Base-by-base conservation (phyloP, 2,113 vertebrate species). In the Trichechus manatus region DNA sequence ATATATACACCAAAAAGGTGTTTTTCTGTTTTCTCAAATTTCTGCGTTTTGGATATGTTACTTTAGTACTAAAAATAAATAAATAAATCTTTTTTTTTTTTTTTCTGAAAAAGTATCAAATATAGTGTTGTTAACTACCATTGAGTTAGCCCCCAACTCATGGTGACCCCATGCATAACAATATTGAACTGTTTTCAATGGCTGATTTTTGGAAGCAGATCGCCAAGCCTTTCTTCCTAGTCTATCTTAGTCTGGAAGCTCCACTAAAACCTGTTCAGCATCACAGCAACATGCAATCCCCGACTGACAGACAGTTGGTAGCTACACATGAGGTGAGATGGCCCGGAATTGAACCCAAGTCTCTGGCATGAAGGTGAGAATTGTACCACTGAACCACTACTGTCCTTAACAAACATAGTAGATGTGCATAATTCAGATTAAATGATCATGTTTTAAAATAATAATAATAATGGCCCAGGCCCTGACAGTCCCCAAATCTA, bases 361-460 rank as follows among this genome's bases (percentile, higher is more conserved):
- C n/a, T 72, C 70, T 72, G 70, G 70, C 70, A 36, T 22, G 19
- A 72, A 72, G 70, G 70, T 36, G n/a, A n/a, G 19, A n/a, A 36
- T 22, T 72, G n/a, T 36, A 36, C 19, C 70, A 36, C n/a, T 72
- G 33, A 70, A 17, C 68, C 33, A n/a, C 68, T 33, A 72, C 6
- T 72, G 33, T 15, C 70, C 15, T 33, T 25, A 82, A 87, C 70
- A 94, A 82, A 47, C 68, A 19, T 4, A 92, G 29, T 27, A 72
- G n/a, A 82, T 15, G 17, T 39, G 19, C 75, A 86, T 23, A 79
- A 88, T 79, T n/a, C 61, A 93, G 29, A 50, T 61, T 75, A 95
- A 91, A 66, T n/a, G 3, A 50, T 75, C 83, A 64, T 81, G 33
- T 29, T 92, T 96, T 97, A 47, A 95, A 92, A 77, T 78, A 36